phyloP scores from a whole-genome alignment of 2,797 vertebrate genomes.

The Danio albolineatus region DNA sequence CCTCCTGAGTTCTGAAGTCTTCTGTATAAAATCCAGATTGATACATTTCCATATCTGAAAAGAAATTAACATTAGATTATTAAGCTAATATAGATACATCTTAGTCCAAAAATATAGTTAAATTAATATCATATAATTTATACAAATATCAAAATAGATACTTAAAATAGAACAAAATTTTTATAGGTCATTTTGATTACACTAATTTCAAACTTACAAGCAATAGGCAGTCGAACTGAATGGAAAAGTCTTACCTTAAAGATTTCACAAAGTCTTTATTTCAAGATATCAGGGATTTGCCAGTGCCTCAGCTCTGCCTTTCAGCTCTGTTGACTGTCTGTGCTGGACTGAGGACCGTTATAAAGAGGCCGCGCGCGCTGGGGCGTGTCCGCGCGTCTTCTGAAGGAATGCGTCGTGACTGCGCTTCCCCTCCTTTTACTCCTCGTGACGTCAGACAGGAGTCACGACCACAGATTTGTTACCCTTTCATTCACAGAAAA shows the following conservation, averaged over 20 bases:
- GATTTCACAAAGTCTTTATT: slow-evolving; percentile 60
- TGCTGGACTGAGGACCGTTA: slow-evolving; percentile 62
- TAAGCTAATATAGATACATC: not conserved
- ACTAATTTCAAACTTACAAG: no score
- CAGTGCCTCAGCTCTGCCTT: slow-evolving; percentile 38
- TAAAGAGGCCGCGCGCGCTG: slow-evolving; percentile 62
- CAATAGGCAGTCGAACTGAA: not conserved
- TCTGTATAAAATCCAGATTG: slow-evolving; percentile 79
- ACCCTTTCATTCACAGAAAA: slow-evolving; percentile 71
- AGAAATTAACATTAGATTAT: not conserved
- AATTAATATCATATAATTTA: not conserved
- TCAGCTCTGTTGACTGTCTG: slow-evolving; percentile 56
- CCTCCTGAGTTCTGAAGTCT: slow-evolving; percentile 83
- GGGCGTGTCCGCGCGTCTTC: slow-evolving; percentile 61
- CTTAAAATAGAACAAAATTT: no score
- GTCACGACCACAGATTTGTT: slow-evolving; percentile 60
- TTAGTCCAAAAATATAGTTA: no score
- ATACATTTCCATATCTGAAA: slow-evolving; percentile 79
- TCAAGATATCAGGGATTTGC: slow-evolving; percentile 56
- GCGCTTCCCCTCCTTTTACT: slow-evolving; percentile 53
- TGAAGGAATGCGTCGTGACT: slow-evolving; percentile 69
- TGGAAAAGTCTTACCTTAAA: slow-evolving; percentile 63
- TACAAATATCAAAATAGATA: not conserved
- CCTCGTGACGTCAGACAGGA: slow-evolving; percentile 71
- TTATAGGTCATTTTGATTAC: no score